phyloP scores from a whole-genome alignment of 2,888 invertebrate genomes.

The Malthinus flaveolus region DNA sequence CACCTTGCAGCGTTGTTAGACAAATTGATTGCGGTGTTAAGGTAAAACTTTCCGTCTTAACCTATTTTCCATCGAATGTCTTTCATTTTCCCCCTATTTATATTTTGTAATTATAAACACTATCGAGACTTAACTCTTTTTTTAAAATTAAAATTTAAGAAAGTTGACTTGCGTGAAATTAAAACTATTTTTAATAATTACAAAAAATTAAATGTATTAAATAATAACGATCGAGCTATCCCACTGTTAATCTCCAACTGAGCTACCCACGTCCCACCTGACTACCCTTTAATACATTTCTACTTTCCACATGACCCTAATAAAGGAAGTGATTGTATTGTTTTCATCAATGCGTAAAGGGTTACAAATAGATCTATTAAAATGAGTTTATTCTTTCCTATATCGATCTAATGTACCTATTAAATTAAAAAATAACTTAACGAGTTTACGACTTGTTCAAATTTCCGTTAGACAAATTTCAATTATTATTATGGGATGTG shows the following conservation, averaged over 20 bases:
- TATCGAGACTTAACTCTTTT: background rate
- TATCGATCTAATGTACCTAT: too few relatives aligned
- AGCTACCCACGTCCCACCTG: conserved; percentile 38
- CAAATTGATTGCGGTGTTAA: conserved; percentile 23
- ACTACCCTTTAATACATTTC: conserved; percentile 35
- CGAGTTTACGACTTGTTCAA: background rate
- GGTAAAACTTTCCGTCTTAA: conserved; percentile 3
- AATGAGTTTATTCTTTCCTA: too few relatives aligned
- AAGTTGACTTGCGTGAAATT: background rate
- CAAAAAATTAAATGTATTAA: conserved; percentile 5
- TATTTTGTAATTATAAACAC: background rate
- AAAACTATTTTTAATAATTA: background rate
- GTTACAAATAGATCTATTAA: conserved; percentile 33
- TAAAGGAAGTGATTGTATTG: conserved; percentile 39
- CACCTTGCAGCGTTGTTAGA: conserved; percentile 26
- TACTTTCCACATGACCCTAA: conserved; percentile 39
- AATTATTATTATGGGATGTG: too few relatives aligned
- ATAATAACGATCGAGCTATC: conserved; percentile 28
- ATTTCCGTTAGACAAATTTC: background rate
- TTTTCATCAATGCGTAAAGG: conserved; percentile 40
- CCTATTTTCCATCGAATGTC: background rate
- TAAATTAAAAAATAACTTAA: too few relatives aligned
- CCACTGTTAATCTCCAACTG: conserved; percentile 32
- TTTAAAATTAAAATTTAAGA: too few relatives aligned
- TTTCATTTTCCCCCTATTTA: background rate